Conservation (phyloP, 2,888 invertebrate species). For the Macrosiphum euphorbiae region DNA sequence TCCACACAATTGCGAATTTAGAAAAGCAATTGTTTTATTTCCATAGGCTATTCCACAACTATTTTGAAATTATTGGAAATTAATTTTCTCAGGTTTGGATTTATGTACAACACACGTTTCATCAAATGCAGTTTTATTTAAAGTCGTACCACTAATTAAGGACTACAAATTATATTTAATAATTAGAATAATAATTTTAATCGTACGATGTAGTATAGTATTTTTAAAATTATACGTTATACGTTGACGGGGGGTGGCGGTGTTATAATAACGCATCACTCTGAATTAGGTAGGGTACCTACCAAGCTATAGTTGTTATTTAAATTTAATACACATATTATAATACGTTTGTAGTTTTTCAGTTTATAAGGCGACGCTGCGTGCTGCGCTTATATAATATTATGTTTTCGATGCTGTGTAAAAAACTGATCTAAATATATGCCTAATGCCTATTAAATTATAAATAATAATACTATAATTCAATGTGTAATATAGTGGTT, state of each 20-base stretch:
- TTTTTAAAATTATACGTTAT: neutral
- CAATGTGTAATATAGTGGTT: neutral
- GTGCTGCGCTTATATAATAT: neutral
- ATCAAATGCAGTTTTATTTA: neutral
- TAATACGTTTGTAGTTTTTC: neutral
- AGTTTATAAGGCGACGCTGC: neutral
- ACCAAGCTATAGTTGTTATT: neutral
- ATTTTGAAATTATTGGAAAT: neutral
- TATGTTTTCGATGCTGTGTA: neutral
- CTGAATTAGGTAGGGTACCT: too few relatives aligned
- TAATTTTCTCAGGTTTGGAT: neutral
- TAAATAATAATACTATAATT: neutral
- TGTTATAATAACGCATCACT: neutral
- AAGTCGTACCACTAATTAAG: neutral
- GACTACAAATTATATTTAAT: neutral
- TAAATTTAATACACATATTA: neutral
- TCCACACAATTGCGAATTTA: neutral
- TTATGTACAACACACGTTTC: neutral
- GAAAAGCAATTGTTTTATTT: neutral
- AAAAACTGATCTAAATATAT: neutral
- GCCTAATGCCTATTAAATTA: neutral
- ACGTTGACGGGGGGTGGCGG: neutral
- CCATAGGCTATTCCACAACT: neutral
- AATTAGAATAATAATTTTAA: neutral
- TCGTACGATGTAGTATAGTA: neutral